These are phyloP conservation scores for Pteropus rufus DNA, from an alignment of 2,797 vertebrate species.

Conservation along the genomic window DNA sequence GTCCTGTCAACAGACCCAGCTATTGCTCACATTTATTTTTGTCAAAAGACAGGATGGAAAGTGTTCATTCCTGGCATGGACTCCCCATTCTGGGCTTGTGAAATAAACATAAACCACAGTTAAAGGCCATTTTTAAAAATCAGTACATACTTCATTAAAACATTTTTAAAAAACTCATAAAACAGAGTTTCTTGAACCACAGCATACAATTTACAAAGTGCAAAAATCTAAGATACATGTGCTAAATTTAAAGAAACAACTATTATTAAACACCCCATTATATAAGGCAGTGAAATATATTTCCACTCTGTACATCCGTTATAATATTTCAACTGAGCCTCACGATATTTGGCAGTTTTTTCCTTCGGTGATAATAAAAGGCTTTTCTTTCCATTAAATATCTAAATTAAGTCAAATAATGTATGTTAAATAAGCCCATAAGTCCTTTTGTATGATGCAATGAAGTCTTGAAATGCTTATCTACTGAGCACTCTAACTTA, in stretches of 20 bases:
- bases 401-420: conserved; percentile 87
- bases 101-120: conserved; percentile 60
- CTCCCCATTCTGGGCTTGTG: neutral
- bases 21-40: neutral
- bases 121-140: conserved; percentile 47
- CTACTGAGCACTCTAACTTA: conserved; percentile 81
- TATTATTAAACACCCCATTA: conserved; percentile 75
- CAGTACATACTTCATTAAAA: conserved; percentile 60
- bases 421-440: conserved; percentile 83
- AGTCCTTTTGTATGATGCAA: conserved; percentile 83
- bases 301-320: conserved; percentile 63
- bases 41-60: neutral
- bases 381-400: conserved; percentile 83
- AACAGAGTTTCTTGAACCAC: conserved; percentile 43
- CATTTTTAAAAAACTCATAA: neutral
- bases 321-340: conserved; percentile 57
- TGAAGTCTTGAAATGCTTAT: conserved; percentile 83
- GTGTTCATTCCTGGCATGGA: neutral
- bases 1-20: neutral
- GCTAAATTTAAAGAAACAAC: conserved; percentile 67
- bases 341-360: conserved; percentile 71
- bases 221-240: conserved; percentile 55
- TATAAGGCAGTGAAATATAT: conserved; percentile 71
- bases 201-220: conserved; percentile 65
- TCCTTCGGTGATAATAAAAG: conserved; percentile 81